Base-by-base conservation (phyloP, 2,113 vertebrate species). In the Aviceda subcristata region DNA sequence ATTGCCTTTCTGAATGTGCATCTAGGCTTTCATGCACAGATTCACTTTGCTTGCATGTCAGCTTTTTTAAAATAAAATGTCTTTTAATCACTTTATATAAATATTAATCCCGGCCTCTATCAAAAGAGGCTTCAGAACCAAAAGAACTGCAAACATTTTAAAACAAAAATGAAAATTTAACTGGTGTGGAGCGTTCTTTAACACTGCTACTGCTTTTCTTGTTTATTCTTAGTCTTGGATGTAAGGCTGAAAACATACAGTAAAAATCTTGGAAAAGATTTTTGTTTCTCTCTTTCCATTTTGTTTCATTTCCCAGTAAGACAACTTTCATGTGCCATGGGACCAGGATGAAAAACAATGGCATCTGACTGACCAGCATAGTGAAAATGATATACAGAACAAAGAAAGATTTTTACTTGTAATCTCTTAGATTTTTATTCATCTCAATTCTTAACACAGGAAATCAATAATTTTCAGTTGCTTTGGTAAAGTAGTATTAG, bases 391-490 rank as follows among this genome's bases (percentile, higher is more conserved):
- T 88, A 84, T 0, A 38, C 34, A 90, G 84, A 94, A 94, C 80
- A 97, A 95, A 92, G 91, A 77, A 32, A 13, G 56, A 63, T 82
- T 96, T 93, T 94, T 75, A 30, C 62, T 66, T 88, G 46, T 78
- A 86, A 90, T 87, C 41, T 63, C 46, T 87, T 63, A 41, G 34
- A 4, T 24, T 86, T 56, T 83, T 88, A 64, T 91, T 92, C 63
- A 75, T 83, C 90, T 91, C 62, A 82, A 10, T 62, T 95, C 50
- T 69, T 84, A 97, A 73, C 74, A 95, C 62, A 93, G 74, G 63
- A 93, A 95, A 97, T 92, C 88, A 96, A 92, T 94, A 86, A 77
- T 71, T 90, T 93, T 91, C 66, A 68, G 39, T 88, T 66, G 32
- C 86, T 82, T 90, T 85, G n/a, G 64, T 92, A 62, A 87, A 92